These are phyloP conservation scores for Ornithorhynchus anatinus DNA, from an alignment of 2,113 vertebrate genomes.

Conservation along the genomic window DNA sequence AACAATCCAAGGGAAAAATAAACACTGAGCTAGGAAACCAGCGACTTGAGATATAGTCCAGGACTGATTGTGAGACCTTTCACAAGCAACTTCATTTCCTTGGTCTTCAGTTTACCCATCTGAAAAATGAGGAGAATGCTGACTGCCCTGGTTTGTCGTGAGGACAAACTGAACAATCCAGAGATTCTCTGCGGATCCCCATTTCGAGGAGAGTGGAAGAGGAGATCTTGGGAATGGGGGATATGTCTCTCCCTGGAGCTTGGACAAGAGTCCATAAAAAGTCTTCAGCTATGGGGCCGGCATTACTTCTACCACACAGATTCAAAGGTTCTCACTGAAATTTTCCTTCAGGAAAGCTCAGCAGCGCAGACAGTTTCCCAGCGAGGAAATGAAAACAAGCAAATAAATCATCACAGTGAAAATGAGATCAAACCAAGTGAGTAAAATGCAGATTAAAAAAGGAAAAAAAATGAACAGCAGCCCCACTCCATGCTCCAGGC, in stretches of 20 bases:
- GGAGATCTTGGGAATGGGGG: too few species aligned
- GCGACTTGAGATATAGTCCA: background rate
- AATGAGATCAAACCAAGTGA: background rate
- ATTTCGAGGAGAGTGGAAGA: too few species aligned
- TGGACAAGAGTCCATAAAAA: too few species aligned
- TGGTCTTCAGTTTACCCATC: background rate
- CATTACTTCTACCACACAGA: background rate
- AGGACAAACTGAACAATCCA: too few species aligned
- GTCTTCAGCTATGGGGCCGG: background rate
- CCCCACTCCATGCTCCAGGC: background rate
- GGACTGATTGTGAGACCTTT: too few species aligned
- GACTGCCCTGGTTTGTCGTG: too few species aligned
- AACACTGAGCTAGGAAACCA: background rate
- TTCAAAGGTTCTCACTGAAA: background rate
- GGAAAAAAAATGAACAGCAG: background rate
- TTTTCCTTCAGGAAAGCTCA: conserved; percentile 23
- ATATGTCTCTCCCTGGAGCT: too few species aligned
- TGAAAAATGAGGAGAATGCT: background rate
- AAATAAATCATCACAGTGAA: background rate
- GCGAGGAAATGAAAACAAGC: background rate
- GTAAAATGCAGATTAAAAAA: background rate
- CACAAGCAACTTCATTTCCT: too few species aligned
- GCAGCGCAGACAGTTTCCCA: background rate
- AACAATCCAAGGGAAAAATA: background rate
- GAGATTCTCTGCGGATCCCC: too few species aligned